These are phyloP conservation scores for Rhabdomys dilectus DNA, from an alignment of 2,113 vertebrate genomes.

Conservation along the genomic window DNA sequence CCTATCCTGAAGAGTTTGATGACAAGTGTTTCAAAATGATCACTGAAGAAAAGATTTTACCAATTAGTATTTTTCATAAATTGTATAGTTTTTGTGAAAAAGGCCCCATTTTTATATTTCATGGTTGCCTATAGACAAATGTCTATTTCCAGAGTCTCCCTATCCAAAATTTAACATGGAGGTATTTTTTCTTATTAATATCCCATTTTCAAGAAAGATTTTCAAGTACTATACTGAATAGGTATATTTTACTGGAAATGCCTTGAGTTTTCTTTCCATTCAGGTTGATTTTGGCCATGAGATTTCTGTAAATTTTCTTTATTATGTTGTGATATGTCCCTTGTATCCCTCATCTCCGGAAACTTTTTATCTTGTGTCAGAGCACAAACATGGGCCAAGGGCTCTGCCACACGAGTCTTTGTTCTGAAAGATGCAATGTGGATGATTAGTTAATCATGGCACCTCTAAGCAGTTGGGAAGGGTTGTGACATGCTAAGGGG, in stretches of 20 bases:
- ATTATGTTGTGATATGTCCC: background rate
- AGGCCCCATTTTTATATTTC: too few relatives aligned
- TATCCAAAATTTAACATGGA: background rate
- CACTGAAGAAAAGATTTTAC: background rate
- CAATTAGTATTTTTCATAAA: background rate
- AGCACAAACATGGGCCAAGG: background rate
- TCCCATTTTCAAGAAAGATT: background rate
- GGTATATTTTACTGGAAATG: background rate
- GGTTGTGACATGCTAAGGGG: background rate
- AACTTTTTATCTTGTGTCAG: background rate
- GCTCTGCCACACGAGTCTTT: background rate
- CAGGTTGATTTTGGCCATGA: background rate
- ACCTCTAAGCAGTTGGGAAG: background rate
- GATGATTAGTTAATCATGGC: background rate
- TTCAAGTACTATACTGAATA: background rate
- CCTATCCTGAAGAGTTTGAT: background rate
- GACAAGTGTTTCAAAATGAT: background rate
- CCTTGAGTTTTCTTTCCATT: background rate
- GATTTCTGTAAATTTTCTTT: background rate
- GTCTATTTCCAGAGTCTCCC: background rate
- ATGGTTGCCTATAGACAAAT: background rate
- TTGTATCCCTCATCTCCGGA: background rate
- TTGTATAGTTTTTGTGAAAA: background rate
- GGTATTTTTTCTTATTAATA: background rate
- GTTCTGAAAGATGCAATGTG: background rate